These are phyloP conservation scores for Drosophila paracracens DNA, from an alignment of 2,888 invertebrate species.

Conservation along the genomic window DNA sequence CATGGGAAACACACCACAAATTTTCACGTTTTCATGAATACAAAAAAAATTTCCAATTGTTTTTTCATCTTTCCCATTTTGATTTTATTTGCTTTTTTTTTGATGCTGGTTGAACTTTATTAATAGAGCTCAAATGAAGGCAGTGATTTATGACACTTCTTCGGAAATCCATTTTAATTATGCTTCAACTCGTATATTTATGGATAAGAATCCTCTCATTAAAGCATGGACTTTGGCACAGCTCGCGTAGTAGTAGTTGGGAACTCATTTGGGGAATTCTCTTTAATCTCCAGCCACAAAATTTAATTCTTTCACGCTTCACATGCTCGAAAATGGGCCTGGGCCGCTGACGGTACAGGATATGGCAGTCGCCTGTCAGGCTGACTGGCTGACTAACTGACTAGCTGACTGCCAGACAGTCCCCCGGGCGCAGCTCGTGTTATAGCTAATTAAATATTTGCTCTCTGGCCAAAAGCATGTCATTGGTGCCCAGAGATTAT, in stretches of 20 bases:
- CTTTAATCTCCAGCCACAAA: slow-evolving; percentile 59
- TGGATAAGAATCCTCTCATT: slow-evolving; percentile 30
- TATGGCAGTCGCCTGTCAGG: slow-evolving; percentile 43
- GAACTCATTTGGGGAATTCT: slow-evolving; percentile 59
- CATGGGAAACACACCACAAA: not conserved
- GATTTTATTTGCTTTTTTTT: not conserved
- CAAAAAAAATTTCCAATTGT: not conserved
- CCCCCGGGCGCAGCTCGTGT: slow-evolving; percentile 52
- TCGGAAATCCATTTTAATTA: slow-evolving; percentile 64
- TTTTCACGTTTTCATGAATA: slow-evolving; percentile 19
- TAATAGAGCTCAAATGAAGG: slow-evolving; percentile 22
- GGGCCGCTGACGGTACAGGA: slow-evolving; percentile 32
- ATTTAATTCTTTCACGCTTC: slow-evolving; percentile 64
- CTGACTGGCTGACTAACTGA: slow-evolving; percentile 24
- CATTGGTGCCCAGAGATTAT: slow-evolving; percentile 56
- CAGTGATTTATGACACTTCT: slow-evolving; percentile 61
- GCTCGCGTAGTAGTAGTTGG: slow-evolving; percentile 41
- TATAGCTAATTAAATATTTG: slow-evolving; percentile 77
- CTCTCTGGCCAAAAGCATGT: slow-evolving; percentile 56
- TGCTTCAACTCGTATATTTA: slow-evolving; percentile 44
- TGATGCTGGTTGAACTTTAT: slow-evolving; percentile 9
- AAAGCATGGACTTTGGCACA: slow-evolving; percentile 17
- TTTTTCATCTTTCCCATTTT: not conserved
- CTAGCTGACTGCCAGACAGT: slow-evolving; percentile 15
- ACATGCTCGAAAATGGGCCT: slow-evolving; percentile 44